These are phyloP conservation scores for Melanaphis sacchari DNA, from an alignment of 1,140 invertebrate species.

Conservation along the genomic window DNA sequence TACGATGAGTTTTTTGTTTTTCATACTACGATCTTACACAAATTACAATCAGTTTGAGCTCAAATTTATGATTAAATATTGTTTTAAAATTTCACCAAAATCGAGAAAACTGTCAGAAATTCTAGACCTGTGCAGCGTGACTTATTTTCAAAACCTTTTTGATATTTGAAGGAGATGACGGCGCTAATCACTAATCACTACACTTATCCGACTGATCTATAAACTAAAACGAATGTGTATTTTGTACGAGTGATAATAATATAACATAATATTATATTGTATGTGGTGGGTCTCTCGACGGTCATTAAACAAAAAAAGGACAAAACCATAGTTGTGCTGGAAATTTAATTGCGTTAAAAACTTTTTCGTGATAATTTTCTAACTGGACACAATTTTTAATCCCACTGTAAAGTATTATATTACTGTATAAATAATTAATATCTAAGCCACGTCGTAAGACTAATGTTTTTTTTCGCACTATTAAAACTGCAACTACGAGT, in stretches of 20 bases:
- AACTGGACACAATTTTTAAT: neutral
- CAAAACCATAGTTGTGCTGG: neutral
- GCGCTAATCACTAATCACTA: neutral
- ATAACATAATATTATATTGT: neutral
- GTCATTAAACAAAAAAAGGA: neutral
- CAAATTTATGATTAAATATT: neutral
- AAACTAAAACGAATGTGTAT: neutral
- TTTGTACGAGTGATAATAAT: neutral
- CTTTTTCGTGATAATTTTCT: neutral
- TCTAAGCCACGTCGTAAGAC: neutral
- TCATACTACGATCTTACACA: neutral
- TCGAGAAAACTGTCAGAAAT: neutral
- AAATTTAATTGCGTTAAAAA: neutral
- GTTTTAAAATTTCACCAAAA: neutral
- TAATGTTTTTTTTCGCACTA: constrained; percentile 1
- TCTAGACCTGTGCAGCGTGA: neutral
- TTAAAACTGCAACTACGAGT: neutral
- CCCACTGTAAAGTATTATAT: neutral
- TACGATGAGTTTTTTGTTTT: neutral
- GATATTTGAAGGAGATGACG: neutral
- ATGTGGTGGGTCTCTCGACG: neutral
- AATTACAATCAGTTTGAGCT: neutral
- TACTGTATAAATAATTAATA: neutral
- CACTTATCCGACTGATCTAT: neutral
- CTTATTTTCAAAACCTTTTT: neutral